Percentiles rank a stretch among this genome's conserved stretches.
phyloP scores from a whole-genome alignment of 2,888 invertebrate genomes.

The Coenonympha glycerion region DNA sequence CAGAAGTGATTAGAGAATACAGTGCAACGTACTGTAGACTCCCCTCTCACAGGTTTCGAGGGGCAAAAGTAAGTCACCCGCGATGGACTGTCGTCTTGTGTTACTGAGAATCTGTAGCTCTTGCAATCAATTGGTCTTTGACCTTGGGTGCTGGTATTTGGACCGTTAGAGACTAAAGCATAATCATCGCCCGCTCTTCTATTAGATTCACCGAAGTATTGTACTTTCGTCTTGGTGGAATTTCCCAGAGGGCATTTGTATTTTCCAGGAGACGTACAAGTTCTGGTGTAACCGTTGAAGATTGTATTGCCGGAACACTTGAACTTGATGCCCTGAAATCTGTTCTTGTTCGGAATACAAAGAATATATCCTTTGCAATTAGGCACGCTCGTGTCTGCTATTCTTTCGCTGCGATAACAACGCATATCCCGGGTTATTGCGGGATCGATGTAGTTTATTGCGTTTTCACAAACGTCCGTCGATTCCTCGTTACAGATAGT shows the following conservation, averaged over 20 bases:
- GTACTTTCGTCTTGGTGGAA: constrained; percentile 36
- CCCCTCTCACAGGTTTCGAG: constrained; percentile 48
- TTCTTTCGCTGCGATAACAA: constrained; percentile 58
- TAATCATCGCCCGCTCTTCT: constrained; percentile 35
- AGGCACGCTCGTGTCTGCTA: constrained; percentile 60
- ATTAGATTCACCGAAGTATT: constrained; percentile 40
- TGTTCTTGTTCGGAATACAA: constrained; percentile 61
- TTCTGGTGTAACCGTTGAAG: constrained; percentile 58
- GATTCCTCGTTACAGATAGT: constrained; percentile 66
- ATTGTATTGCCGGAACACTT: constrained; percentile 63
- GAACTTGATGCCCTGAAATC: constrained; percentile 66
- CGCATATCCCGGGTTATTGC: constrained; percentile 45
- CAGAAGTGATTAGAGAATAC: constrained; percentile 67
- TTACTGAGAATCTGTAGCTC: constrained; percentile 62
- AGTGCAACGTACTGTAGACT: constrained; percentile 51
- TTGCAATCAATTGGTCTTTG: constrained; percentile 59
- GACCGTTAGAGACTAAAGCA: constrained; percentile 21
- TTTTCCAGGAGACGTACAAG: constrained; percentile 57
- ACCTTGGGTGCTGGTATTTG: constrained; percentile 22
- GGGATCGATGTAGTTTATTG: constrained; percentile 56
- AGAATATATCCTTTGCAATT: constrained; percentile 68
- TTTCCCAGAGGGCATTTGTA: constrained; percentile 57
- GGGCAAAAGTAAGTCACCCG: constrained; percentile 64
- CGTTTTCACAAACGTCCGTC: constrained; percentile 57
- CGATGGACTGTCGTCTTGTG: constrained; percentile 47